These are phyloP conservation scores for Fulmarus glacialis DNA, from an alignment of 2,113 vertebrate genomes.

Conservation along the genomic window DNA sequence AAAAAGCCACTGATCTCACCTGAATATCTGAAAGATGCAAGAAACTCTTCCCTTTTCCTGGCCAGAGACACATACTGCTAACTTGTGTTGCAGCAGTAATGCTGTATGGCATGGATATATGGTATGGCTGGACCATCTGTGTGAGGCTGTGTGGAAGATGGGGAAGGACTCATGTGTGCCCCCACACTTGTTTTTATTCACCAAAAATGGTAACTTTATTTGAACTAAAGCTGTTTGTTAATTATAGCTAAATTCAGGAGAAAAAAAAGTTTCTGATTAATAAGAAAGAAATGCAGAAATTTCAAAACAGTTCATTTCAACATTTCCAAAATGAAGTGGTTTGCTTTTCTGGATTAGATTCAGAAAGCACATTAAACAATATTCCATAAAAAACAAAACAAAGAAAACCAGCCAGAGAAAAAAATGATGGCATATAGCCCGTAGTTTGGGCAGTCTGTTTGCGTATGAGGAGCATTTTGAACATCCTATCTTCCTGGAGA, in stretches of 20 bases:
- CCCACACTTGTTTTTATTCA: neutral
- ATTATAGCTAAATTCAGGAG: neutral
- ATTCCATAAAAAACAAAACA: neutral
- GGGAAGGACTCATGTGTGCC: neutral
- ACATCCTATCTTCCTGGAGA: conserved; percentile 23
- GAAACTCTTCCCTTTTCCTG: neutral
- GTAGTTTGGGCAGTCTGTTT: neutral
- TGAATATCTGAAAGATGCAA: neutral
- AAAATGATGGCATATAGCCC: neutral
- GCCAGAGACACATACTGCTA: neutral
- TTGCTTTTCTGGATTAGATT: neutral
- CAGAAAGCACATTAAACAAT: conserved; percentile 25
- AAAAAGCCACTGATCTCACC: neutral
- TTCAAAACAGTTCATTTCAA: neutral
- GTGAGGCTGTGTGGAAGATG: neutral
- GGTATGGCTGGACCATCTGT: neutral
- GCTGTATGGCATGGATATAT: neutral
- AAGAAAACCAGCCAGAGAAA: neutral
- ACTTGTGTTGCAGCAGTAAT: accelerated
- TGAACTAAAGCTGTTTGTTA: neutral
- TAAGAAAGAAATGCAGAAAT: conserved; percentile 24
- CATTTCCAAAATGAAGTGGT: neutral
- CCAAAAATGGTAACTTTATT: neutral
- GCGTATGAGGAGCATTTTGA: neutral
- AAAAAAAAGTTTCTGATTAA: neutral